Base-by-base conservation (phyloP, 2,888 invertebrate genomes). In the Mamestra brassicae region DNA sequence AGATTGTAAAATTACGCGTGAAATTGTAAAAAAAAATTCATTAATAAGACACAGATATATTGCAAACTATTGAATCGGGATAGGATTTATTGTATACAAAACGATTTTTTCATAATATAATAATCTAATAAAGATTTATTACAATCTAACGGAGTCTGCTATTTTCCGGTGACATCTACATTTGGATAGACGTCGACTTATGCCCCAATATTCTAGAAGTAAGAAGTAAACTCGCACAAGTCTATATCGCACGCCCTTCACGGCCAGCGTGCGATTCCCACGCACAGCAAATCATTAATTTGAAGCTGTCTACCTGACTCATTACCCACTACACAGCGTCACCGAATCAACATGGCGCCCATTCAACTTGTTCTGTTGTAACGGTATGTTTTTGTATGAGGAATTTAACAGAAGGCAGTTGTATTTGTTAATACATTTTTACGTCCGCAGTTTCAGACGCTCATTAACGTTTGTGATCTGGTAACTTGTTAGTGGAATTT, bases 221-320 rank as follows among this genome's bases (percentile, higher is more conserved):
- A 26, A 47, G 17, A 52, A 58, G n/a, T 34, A 47, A 4, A 47
- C 34, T 52, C 63, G 63, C 73, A 70, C 71, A 52, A 45, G 11
- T 70, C 2, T n/a, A 26, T 58, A 60, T 36, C 68, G 80, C 15
- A 47, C 57, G 26, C 64, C 38, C 45, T 69, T 71, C 26, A 65
- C 15, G n/a, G 34, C 71, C 47, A 47, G 45, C 68, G 54, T n/a
- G 66, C 66, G 52, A 76, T 87, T 86, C 88, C 85, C 86, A 87
- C 87, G 86, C 85, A 71, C 62, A 57, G 42, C 69, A 57, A 73
- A 74, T 87, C 74, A 77, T 69, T 66, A 80, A 82, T 84, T 86
- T 78, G 76, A 78, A 50, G 71, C 50, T 62, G 71, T 79, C 61
- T 62, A 79, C 79, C 73, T 75, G 78, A 68, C 79, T 60, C 66